Conservation (phyloP, 2,797 vertebrate species). For the Takifugu rubripes region DNA sequence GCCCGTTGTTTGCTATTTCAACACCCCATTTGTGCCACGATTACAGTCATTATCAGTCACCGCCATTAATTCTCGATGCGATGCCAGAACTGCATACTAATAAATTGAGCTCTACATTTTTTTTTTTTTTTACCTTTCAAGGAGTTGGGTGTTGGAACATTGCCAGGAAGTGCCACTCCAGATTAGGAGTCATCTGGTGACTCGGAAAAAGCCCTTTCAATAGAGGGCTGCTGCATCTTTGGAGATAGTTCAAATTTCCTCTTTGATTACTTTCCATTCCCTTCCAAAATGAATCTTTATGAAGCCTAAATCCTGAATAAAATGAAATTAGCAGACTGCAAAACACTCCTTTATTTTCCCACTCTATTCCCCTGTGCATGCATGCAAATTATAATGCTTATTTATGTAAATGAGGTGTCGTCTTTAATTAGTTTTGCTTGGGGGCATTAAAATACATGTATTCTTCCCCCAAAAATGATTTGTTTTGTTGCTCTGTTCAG, state of each 20-base stretch:
- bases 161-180: slow-evolving; percentile 81
- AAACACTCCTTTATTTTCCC: slow-evolving; percentile 86
- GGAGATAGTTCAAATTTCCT: slow-evolving; percentile 82
- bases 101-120: slow-evolving; percentile 82
- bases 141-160: slow-evolving; percentile 78
- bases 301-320: slow-evolving; percentile 85
- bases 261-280: slow-evolving; percentile 81
- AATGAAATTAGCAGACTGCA: slow-evolving; percentile 86
- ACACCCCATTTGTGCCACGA: slow-evolving; percentile 87
- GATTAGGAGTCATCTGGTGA: slow-evolving; percentile 81
- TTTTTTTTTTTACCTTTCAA: slow-evolving; percentile 80
- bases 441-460: slow-evolving; percentile 88
- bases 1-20: slow-evolving; percentile 88
- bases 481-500: slow-evolving; percentile 83
- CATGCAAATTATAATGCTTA: slow-evolving; percentile 89
- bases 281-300: slow-evolving; percentile 85
- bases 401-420: slow-evolving; percentile 87
- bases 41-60: slow-evolving; percentile 88
- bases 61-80: slow-evolving; percentile 83
- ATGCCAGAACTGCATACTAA: slow-evolving; percentile 85
- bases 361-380: slow-evolving; percentile 80
- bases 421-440: slow-evolving; percentile 89
- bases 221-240: slow-evolving; percentile 80
- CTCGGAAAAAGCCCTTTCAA: slow-evolving; percentile 78
- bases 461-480: slow-evolving; percentile 85